Base-by-base conservation (phyloP, 2,888 invertebrate species). In the Diaphora mendica region DNA sequence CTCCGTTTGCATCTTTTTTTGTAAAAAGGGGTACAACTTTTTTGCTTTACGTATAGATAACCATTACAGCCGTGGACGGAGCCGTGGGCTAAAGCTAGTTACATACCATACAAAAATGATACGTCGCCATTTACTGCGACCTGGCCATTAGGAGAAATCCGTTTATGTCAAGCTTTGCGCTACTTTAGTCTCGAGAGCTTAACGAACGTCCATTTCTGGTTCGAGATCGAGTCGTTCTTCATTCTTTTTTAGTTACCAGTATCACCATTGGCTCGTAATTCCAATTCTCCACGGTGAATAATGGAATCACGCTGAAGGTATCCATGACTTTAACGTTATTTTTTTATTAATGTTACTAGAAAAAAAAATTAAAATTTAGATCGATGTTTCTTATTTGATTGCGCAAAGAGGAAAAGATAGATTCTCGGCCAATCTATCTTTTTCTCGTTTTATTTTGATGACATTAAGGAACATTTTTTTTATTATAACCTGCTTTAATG, bases 181-280 rank as follows among this genome's bases (percentile, higher is more conserved):
- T 59, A 59, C 59, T 26, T 59, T 59, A 26, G 59, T 59, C 59
- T 59, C 26, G 15, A 59, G 59, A 59, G 59, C 59, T 59, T 59
- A n/a, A 20, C 17, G 30, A 51, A 33, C 33, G 30, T 67, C 17
- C n/a, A 44, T 67, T 67, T 67, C 30, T 30, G 30, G 62, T 62
- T 62, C 17, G 30, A 30, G 26, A 30, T 30, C 17, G 30, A 30
- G 62, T 62, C 62, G 15, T 30, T 26, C 59, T 30, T 62, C 7
- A 30, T 15, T 30, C 26, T 26, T 62, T 30, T 62, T 62, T 30
- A 30, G 30, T 30, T 30, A 62, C 30, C 17, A 62, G 15, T 26
- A 17, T 17, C 17, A 30, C 62, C 59, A 62, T 62, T 62, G 8
- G 17, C 30, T 62, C 17, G 30, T 15, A 26, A 62, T 62, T 62